A percentile compares a stretch with the other conserved stretches of the same genome.
Evolutionary conservation across 2,797 vertebrate species (phyloP).

Genomic region (Craterocephalus amniculus): DNA sequence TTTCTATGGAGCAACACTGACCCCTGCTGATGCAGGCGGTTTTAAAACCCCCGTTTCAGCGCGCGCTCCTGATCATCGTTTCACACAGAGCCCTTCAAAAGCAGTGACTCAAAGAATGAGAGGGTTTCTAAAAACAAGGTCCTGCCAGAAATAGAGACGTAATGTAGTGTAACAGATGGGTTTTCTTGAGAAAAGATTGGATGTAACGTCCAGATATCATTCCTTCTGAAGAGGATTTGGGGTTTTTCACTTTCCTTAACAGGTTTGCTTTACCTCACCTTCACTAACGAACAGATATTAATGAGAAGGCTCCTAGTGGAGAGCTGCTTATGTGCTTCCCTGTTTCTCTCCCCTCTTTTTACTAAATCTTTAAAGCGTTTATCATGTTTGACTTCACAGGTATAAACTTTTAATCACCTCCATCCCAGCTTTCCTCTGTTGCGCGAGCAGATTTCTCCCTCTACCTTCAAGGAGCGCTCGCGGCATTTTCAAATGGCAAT

Average conservation of each 20-base stretch:
- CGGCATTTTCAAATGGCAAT: constrained; percentile 63
- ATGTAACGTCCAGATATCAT: constrained; percentile 14
- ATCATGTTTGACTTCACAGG: constrained; percentile 41
- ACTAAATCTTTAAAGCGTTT: constrained; percentile 42
- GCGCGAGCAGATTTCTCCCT: constrained; percentile 25
- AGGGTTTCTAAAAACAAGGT: constrained; percentile 32
- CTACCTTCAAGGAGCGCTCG: constrained; percentile 32
- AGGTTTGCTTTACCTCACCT: constrained; percentile 1
- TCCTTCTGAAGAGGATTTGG: not conserved
- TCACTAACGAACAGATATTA: constrained; percentile 10
- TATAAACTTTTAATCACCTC: constrained; percentile 56
- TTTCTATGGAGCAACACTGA: constrained; percentile 74
- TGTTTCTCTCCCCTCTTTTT: constrained; percentile 6
- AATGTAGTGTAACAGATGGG: constrained; percentile 8
- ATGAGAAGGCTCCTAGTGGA: constrained; percentile 10
- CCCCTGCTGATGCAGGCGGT: constrained; percentile 60
- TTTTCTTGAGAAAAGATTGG: constrained; percentile 5
- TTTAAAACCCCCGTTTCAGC: not conserved
- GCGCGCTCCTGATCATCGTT: constrained; percentile 25
- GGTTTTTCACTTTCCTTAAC: not conserved
- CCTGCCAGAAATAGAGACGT: constrained; percentile 12
- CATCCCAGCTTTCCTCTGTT: constrained; percentile 40
- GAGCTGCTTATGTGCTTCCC: not conserved
- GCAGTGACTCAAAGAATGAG: constrained; percentile 11
- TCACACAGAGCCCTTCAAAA: constrained; percentile 22